Percentiles rank a stretch among this genome's conserved stretches.
Evolutionary conservation across 2,888 invertebrate species (phyloP).

Genomic region (Oxyscelio sp.): DNA sequence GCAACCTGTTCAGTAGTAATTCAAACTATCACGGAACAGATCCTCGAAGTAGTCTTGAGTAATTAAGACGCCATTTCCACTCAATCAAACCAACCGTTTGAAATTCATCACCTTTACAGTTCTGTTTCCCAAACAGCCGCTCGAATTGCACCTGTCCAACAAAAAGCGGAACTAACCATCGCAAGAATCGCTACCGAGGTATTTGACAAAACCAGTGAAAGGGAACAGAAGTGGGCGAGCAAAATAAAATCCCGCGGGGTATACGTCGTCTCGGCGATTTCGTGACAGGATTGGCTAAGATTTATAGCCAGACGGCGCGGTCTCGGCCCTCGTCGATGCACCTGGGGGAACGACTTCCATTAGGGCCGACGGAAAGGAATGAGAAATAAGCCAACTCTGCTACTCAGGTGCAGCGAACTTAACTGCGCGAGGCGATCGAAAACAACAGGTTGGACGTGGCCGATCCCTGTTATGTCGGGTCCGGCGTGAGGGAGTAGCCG

Average conservation of each 20-base stretch:
- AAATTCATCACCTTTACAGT: too few species aligned
- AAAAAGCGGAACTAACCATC: neutral
- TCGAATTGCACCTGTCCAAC: neutral
- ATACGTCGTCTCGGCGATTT: constrained; percentile 13
- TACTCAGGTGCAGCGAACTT: constrained; percentile 38
- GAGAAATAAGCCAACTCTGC: constrained; percentile 7
- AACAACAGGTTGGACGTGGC: constrained; percentile 45
- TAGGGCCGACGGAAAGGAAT: constrained; percentile 30
- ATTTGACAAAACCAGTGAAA: constrained; percentile 25
- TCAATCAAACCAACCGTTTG: too few species aligned
- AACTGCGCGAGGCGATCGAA: constrained; percentile 12
- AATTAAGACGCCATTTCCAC: constrained; percentile 29
- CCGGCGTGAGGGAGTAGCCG: neutral
- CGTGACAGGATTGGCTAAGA: constrained; percentile 52
- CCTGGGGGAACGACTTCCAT: constrained; percentile 44
- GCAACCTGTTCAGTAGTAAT: too few species aligned
- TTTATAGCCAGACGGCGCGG: constrained; percentile 41
- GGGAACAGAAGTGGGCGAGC: constrained; percentile 32
- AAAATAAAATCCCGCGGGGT: constrained; percentile 27
- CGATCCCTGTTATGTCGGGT: constrained; percentile 20
- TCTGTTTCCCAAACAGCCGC: neutral
- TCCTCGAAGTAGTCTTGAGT: too few species aligned
- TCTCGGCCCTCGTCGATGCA: constrained; percentile 35
- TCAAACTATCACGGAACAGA: too few species aligned
- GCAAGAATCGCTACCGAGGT: constrained; percentile 9